Conservation (phyloP, 2,888 invertebrate genomes). For the Drosophila parthenogenetica region DNA sequence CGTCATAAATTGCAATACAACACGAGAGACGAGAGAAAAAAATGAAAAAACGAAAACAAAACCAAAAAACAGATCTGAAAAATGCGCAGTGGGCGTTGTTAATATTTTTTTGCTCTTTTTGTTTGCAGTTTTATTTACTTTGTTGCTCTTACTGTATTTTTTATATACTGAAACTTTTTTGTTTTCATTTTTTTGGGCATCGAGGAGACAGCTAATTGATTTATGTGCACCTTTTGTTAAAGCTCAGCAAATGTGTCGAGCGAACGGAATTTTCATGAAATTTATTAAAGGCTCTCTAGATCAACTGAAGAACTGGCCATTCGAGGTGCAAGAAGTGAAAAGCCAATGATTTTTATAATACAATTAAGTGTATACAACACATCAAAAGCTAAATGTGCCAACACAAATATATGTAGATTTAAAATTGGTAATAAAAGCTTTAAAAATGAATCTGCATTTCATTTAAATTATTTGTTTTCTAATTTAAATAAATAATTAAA, state of each 20-base stretch:
- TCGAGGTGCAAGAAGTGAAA: slow-evolving; percentile 56
- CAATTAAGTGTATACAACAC: not conserved
- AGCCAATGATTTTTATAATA: slow-evolving; percentile 17
- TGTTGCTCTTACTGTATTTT: slow-evolving; percentile 57
- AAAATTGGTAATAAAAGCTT: no score
- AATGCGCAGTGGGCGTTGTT: slow-evolving; percentile 73
- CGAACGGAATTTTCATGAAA: slow-evolving; percentile 67
- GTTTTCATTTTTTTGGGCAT: slow-evolving; percentile 33
- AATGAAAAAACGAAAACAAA: not conserved
- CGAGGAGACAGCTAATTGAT: slow-evolving; percentile 75
- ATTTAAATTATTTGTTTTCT: no score
- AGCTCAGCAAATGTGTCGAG: slow-evolving; percentile 68
- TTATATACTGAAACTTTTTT: slow-evolving; percentile 6
- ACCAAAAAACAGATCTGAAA: slow-evolving; percentile 44
- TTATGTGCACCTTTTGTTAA: slow-evolving; percentile 77
- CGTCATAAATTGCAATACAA: slow-evolving; percentile 68
- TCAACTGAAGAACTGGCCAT: slow-evolving; percentile 47
- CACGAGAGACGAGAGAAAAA: not conserved
- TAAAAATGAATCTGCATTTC: no score
- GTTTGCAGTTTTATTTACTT: slow-evolving; percentile 73
- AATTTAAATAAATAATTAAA: no score
- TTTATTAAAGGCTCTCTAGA: slow-evolving; percentile 51
- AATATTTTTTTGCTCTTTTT: slow-evolving; percentile 61
- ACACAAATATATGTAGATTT: not conserved
- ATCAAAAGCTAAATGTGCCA: not conserved